phyloP scores from a whole-genome alignment of 2,888 invertebrate genomes.

The Pogonocherus hispidulus region DNA sequence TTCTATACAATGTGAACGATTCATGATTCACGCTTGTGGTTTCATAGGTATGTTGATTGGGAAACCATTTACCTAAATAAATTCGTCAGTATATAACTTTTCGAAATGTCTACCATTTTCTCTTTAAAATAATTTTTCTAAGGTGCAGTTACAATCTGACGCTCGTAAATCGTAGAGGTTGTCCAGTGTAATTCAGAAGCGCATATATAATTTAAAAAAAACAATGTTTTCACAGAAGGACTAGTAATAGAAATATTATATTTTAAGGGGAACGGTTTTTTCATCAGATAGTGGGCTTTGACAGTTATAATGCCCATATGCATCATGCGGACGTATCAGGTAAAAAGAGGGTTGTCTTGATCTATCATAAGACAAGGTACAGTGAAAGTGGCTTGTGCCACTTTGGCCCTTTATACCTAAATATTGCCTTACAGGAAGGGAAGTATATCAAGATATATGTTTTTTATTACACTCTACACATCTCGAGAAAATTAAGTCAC shows the following conservation, averaged over 20 bases:
- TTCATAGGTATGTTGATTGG: no score
- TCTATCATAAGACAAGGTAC: slow-evolving; percentile 7
- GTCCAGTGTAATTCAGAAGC: slow-evolving; percentile 43
- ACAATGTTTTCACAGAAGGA: slow-evolving; percentile 51
- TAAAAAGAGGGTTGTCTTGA: slow-evolving; percentile 27
- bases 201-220: slow-evolving; percentile 42
- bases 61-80: no score
- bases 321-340: slow-evolving; percentile 46
- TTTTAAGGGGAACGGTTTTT: slow-evolving; percentile 45
- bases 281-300: slow-evolving; percentile 56
- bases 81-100: no score
- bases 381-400: slow-evolving; percentile 5
- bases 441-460: not conserved
- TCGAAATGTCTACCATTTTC: no score
- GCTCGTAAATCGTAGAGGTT: slow-evolving; percentile 38
- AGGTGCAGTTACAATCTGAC: not conserved
- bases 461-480: not conserved
- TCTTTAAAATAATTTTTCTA: not conserved
- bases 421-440: not conserved
- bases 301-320: slow-evolving; percentile 56
- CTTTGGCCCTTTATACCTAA: slow-evolving; percentile 5
- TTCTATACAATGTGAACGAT: no score
- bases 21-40: no score
- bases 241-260: slow-evolving; percentile 53
- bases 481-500: not conserved